Base-by-base conservation (phyloP, 2,888 invertebrate species). In the Oligia latruncula region DNA sequence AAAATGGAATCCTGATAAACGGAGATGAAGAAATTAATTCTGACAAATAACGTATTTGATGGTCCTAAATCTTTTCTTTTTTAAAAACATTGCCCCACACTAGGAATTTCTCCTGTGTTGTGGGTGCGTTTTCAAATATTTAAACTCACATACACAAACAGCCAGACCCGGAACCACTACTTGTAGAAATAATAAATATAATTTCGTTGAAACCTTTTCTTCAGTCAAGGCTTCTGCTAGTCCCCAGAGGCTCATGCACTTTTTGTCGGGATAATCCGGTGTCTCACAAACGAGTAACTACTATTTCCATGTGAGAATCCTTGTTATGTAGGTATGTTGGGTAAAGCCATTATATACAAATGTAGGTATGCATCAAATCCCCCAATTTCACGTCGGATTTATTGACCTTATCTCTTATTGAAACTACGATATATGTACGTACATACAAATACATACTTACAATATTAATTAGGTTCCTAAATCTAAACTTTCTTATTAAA, bases 181-280 rank as follows among this genome's bases (percentile, higher is more conserved):
- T 29, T 29, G 29, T 29, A 29, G 29, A 29, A 29, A 29, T 29
- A 29, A 29, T 29, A 29, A 29, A 78, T 62, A 83, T 40, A 46
- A 71, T 71, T 71, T 83, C 4, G 52, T 58, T 40, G 46, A 80
- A 84, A 70, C 73, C 65, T 73, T 82, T 84, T 83, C 58, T 73
- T 66, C 17, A 82, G 23, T 71, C 52, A 52, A 64, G 15, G 62
- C n/a, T 43, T 60, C 6, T 23, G 68, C 43, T 46, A 46, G 43
- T 40, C 60, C 20, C 43, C 43, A n/a, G 80, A 46, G 80, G 40
- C 80, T 60, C 68, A 65, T 62, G 70, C 52, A 84, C 17, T 70
- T 70, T 79, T 73, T 79, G 58, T 70, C 43, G 66, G 84, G 52
- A 65, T 64, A 43, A 79, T 35, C 23, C 49, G 35, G 68, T 84